Evolutionary conservation across 2,113 vertebrate species (phyloP), one percentile per base, ranked within the genome.

Genomic region (Oreotragus oreotragus): DNA sequence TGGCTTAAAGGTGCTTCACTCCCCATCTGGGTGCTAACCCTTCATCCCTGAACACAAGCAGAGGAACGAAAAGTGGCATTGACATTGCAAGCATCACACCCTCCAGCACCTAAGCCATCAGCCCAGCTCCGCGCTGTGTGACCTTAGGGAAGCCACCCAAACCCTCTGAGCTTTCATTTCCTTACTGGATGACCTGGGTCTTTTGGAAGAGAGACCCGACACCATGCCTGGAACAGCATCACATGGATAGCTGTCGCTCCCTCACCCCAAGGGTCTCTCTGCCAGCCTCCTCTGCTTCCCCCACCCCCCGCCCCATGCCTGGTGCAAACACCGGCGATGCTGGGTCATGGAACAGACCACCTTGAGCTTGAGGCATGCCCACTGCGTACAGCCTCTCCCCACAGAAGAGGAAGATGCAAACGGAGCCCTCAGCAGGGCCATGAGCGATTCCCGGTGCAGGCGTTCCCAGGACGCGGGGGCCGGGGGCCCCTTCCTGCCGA

Each of bases 381-480:
- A 1, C 58, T 30, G 16, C 1, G 0, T 25, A 2, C 30, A 15
- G 6, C 43, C 28, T 36, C 58, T 15, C 21, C 43, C n/a, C 6
- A 6, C 25, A 5, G 60, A 36, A 28, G 55, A 58, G 27, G 39
- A 33, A 3, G 53, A 16, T 0, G 1, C 2, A 11, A 7, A 17
- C 14, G 5, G 84, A 39, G 2, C 8, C 25, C 45, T 17, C 1
- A 0, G 19, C 49, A 21, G 45, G 47, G 23, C 47, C 12, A 4
- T 1, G 28, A 27, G 33, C 13, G 3, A 3, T 7, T 0, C 0
- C 3, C 4, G 16, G 33, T 0, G 0, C 13, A 17, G 19, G 47
- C 93, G 30, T 15, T 36, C 27, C 77, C 45, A 4, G 79, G 4
- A 36, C 1, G 13, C 3, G 7, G 19, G 19, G 45, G n/a, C 27